phyloP scores from a whole-genome alignment of 2,888 invertebrate genomes.

The Drosophila phalerata region DNA sequence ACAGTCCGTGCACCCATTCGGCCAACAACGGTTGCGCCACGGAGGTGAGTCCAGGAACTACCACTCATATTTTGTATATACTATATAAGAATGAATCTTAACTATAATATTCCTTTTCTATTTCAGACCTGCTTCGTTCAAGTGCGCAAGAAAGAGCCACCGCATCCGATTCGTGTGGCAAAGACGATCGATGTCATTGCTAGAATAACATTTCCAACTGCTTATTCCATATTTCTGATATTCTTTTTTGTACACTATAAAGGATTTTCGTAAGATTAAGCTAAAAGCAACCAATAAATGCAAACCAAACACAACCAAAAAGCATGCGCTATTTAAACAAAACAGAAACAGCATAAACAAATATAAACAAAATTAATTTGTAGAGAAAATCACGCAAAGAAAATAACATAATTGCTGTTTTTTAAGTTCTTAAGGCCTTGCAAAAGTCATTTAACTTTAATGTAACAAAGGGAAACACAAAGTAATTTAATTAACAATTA shows the following conservation, averaged over 20 bases:
- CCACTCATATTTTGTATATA: neutral
- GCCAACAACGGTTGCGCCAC: constrained; percentile 95
- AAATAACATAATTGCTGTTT: constrained; percentile 33
- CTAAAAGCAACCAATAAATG: constrained; percentile 35
- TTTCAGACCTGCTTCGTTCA: constrained; percentile 93
- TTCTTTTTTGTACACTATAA: constrained; percentile 98
- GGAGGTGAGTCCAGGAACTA: constrained; percentile 87
- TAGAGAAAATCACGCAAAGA: constrained; percentile 23
- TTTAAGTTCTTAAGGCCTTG: constrained; percentile 53
- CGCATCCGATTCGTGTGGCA: constrained; percentile 96
- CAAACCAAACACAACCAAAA: constrained; percentile 58
- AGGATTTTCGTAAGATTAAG: constrained; percentile 88
- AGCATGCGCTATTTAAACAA: constrained; percentile 60
- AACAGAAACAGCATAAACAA: constrained; percentile 12
- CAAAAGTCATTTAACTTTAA: constrained; percentile 61
- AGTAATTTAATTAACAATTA: constrained; percentile 72
- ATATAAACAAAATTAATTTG: constrained; percentile 28
- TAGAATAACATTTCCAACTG: constrained; percentile 96
- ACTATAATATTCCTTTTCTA: constrained; percentile 51
- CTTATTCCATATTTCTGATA: constrained; percentile 96
- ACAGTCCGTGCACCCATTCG: constrained; percentile 92
- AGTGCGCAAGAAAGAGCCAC: constrained; percentile 96
- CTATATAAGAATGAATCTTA: neutral
- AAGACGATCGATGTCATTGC: constrained; percentile 98
- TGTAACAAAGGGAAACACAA: constrained; percentile 77